Conservation (phyloP, 2,797 vertebrate genomes). For the Myripristis murdjan region DNA sequence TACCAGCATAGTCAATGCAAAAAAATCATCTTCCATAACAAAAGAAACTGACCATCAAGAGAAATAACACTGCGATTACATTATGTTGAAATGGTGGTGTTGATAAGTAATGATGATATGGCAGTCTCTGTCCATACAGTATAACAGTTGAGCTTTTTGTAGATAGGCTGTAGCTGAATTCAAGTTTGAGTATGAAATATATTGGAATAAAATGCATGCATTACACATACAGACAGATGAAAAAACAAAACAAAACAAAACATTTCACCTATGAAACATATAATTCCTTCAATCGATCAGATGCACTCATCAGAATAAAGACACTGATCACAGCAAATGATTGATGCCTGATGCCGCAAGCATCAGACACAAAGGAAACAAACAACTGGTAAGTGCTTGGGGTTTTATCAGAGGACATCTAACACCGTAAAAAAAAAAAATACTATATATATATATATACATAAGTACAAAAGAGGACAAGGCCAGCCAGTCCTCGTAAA, state of each 20-base stretch:
- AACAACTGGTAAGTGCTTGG: slow-evolving; percentile 61
- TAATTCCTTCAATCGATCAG: slow-evolving; percentile 51
- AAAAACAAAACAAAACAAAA: too few species aligned
- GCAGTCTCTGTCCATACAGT: slow-evolving; percentile 24
- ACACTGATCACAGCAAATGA: slow-evolving; percentile 30
- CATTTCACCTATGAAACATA: slow-evolving; percentile 25
- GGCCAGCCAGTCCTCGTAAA: slow-evolving; percentile 82
- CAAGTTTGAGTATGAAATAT: slow-evolving; percentile 63
- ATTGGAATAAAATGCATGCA: slow-evolving; percentile 70
- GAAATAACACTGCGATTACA: slow-evolving; percentile 50
- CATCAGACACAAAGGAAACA: slow-evolving; percentile 5
- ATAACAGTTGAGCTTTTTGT: slow-evolving; percentile 19
- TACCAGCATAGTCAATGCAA: slow-evolving; percentile 85
- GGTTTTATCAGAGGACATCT: slow-evolving; percentile 38
- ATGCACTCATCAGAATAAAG: slow-evolving; percentile 20
- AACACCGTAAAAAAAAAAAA: slow-evolving; percentile 55
- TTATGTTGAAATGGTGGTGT: slow-evolving; percentile 19
- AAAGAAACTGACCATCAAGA: slow-evolving; percentile 37
- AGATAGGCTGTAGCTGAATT: slow-evolving; percentile 44
- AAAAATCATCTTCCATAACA: slow-evolving; percentile 46
- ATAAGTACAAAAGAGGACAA: slow-evolving; percentile 67
- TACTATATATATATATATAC: slow-evolving; percentile 19
- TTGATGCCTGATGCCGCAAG: slow-evolving; percentile 2
- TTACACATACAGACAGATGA: slow-evolving; percentile 36
- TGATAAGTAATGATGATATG: slow-evolving; percentile 36